Evolutionary conservation across 2,113 vertebrate genomes (phyloP), one percentile per base, ranked within the genome.

Genomic region (Notothenia rossii): DNA sequence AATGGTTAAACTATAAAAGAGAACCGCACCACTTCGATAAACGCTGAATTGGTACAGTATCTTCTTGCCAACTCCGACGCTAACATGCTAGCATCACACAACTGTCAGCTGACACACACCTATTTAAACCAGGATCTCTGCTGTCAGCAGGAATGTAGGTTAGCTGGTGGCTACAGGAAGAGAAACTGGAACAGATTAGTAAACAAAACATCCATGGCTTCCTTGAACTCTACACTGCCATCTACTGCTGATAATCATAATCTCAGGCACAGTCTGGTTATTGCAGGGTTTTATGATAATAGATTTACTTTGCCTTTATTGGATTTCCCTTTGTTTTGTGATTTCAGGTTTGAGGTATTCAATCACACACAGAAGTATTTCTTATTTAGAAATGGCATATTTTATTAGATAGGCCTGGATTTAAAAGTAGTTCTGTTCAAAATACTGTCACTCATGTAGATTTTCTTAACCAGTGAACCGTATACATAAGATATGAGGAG

Each of bases 41-140:
- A 61, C 11, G 4, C 15, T 40, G 33, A 72, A 71, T 22, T 10
- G 62, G 48, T 14, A 2, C 11, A 29, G 36, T n/a, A 7, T 63
- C 7, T 13, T 33, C 15, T 36, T 14, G 68, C 29, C 83, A 72
- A 17, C 72, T 49, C 11, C 25, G n/a, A 67, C 59, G 87, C 83
- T 89, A 89, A 72, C 69, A 13, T 55, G 77, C 54, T 89, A 85
- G 71, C 86, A 79, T 82, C 85, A 85, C 71, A 75, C 69, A 77
- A 4, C 70, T 66, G 86, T 92, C 92, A 93, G 88, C 88, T 93
- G 92, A 92, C 89, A 91, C 72, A 51, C 75, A 74, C 25, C 64
- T 75, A 46, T 33, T 56, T 48, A 3, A 29, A 7, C 5, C 51
- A 6, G 72, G 74, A 80, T 70, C 55, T 71, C 36, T 65, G 60